Evolutionary conservation across 2,797 vertebrate species (phyloP).

Genomic region (Tympanoctomys barrerae): DNA sequence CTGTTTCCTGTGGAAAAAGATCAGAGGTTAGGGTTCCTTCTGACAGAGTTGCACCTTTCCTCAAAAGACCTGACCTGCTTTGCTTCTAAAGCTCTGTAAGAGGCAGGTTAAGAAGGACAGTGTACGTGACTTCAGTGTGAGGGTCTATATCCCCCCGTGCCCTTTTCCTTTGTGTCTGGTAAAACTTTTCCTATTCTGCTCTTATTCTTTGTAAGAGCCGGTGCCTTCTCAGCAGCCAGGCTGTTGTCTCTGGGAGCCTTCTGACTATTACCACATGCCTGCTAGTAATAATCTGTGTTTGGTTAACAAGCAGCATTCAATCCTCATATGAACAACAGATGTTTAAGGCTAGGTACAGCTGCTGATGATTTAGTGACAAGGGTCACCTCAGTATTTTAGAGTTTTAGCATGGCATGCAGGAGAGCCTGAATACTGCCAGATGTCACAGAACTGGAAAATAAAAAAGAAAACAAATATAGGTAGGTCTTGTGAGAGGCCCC

Average conservation of each 20-base stretch:
- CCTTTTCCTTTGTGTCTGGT: not conserved
- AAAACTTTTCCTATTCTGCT: not conserved
- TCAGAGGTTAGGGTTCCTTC: not conserved
- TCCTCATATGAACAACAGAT: slow-evolving; percentile 65
- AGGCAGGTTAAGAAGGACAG: not conserved
- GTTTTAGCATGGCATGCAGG: slow-evolving; percentile 11
- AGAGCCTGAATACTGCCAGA: slow-evolving; percentile 62
- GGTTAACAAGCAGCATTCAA: slow-evolving; percentile 67
- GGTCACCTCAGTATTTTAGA: slow-evolving; percentile 56
- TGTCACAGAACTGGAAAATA: slow-evolving; percentile 12
- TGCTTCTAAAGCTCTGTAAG: not conserved
- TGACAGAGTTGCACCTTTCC: not conserved
- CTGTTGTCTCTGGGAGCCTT: not conserved
- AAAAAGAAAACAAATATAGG: not conserved
- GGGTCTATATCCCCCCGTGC: not conserved
- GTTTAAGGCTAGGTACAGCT: slow-evolving; percentile 61
- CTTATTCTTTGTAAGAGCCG: not conserved
- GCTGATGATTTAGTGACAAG: slow-evolving; percentile 59
- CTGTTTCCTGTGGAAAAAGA: not conserved
- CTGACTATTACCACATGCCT: slow-evolving; percentile 49
- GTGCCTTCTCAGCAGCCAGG: not conserved
- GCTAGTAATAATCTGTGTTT: slow-evolving; percentile 49
- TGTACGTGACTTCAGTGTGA: not conserved
- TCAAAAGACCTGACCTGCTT: not conserved
- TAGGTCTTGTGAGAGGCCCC: not conserved